Evolutionary conservation across 2,888 invertebrate genomes (phyloP), one percentile per base, ranked within the genome.

Genomic region (Heliconius sara): DNA sequence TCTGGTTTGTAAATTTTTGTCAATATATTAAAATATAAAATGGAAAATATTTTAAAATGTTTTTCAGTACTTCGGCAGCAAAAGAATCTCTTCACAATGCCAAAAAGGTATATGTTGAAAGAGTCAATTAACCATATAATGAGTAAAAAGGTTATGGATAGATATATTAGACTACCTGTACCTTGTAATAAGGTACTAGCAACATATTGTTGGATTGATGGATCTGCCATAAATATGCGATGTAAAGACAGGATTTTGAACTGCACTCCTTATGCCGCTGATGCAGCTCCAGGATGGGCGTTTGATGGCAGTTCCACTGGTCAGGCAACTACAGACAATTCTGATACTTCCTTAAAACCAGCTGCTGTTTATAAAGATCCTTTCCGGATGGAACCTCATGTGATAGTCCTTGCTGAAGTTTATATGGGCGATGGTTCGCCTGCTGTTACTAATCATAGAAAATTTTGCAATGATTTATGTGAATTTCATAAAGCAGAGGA

Each of bases 231-330:
- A 85, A 95, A 96, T 86, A 88, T 97, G 84, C 94, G 98, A 84
- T 93, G 95, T 82, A 97, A 97, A 89, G 96, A 97, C 76, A 95
- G 96, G 82, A 96, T 97, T 3, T 88, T 97, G 39, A 95, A 96
- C 86, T 96, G 95, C 84, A 93, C 96, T 19, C 97, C 97, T n/a
- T 95, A 93, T 79, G 86, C 89, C 30, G 92, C 96, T 16, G 93
- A 91, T 3, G 88, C 87, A 65, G 90, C 96, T 63, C 99, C 99
- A 5, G 93, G 96, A 34, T 99, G 99, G 99, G 97, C 98, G 85
- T 99, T 98, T 88, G 99, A 99, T 92, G 99, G 99, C 68, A 98
- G 98, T 89, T 98, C 98, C 3, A 98, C 98, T 1, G 97, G 97
- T 83, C 98, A 98, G 92, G 98, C 98, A 0, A 95, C 97, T 83